Base-by-base conservation (phyloP, 2,888 invertebrate genomes). In the Hydroisotoma schaefferi region DNA sequence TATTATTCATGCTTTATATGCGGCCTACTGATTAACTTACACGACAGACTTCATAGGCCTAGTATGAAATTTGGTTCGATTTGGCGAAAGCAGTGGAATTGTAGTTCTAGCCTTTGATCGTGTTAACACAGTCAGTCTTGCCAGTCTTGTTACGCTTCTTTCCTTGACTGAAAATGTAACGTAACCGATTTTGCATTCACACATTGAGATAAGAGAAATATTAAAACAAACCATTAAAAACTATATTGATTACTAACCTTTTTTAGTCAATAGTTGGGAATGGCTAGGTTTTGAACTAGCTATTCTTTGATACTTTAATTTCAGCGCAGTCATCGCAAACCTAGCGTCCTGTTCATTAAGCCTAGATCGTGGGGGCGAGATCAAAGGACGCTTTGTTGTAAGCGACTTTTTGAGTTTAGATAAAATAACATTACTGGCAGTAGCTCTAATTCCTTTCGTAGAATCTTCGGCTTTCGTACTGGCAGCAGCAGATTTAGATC, bases 271-370 rank as follows among this genome's bases (percentile, higher is more conserved):
- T 59, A 67, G 67, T 25, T 67, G 63, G 18, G 65, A 58, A 28
- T 61, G 55, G 12, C 59, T 63, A 26, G 69, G 60, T 56, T 68
- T 61, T 8, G 57, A 57, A 44, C 65, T 67, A 2, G 69, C 65
- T 28, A 71, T 29, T 27, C 71, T 28, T 25, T 62, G 55, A 37
- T 65, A 59, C 25, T 62, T 57, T 48, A 71, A 69, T 55, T 69
- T 72, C 8, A 72, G 58, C 44, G 72, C 72, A 3, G 71, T 69
- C 66, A 72, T 72, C 2, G 72, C 72, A 57, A 72, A 71, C 23
- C 60, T 40, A 18, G 72, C 72, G 33, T 72, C 72, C 43, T 72
- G 68, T 47, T 72, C 72, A 48, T 72, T 72, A n/a, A 72, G 61
- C 25, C 68, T 58, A 12, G 61, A 65, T 27, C 67, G 56, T 40